These are phyloP conservation scores for Xestia sexstrigata DNA, from an alignment of 2,888 invertebrate species.

Conservation along the genomic window DNA sequence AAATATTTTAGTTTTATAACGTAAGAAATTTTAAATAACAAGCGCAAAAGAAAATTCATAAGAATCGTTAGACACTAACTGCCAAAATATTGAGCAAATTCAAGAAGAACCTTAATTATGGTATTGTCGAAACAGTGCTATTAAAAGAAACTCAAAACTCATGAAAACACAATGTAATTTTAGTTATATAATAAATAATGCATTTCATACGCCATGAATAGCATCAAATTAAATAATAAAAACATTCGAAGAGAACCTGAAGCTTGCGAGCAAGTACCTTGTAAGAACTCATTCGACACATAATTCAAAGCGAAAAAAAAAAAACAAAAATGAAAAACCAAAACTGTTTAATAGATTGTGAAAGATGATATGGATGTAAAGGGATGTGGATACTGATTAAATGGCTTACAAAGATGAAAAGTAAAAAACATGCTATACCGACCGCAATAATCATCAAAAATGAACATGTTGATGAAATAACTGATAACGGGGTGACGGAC, in stretches of 20 bases:
- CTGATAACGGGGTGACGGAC: neutral
- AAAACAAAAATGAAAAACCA: neutral
- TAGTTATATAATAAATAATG: neutral
- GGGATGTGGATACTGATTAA: neutral
- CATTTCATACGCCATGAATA: neutral
- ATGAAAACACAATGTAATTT: neutral
- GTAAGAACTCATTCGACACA: neutral
- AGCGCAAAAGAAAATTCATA: neutral
- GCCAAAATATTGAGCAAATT: conserved; percentile 7
- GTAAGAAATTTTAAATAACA: neutral
- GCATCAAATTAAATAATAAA: neutral
- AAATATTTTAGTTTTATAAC: neutral
- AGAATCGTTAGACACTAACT: neutral
- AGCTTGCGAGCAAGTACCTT: neutral
- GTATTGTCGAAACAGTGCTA: neutral
- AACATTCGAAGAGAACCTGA: neutral
- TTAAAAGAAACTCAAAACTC: neutral
- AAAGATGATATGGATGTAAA: neutral
- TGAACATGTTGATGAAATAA: neutral
- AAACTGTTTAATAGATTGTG: neutral
- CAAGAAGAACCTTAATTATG: neutral
- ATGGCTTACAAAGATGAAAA: neutral
- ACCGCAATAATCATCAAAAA: neutral
- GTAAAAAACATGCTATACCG: neutral
- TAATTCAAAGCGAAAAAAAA: neutral